Conservation (phyloP, 2,797 vertebrate species). For the Eidolon dupreanum region DNA sequence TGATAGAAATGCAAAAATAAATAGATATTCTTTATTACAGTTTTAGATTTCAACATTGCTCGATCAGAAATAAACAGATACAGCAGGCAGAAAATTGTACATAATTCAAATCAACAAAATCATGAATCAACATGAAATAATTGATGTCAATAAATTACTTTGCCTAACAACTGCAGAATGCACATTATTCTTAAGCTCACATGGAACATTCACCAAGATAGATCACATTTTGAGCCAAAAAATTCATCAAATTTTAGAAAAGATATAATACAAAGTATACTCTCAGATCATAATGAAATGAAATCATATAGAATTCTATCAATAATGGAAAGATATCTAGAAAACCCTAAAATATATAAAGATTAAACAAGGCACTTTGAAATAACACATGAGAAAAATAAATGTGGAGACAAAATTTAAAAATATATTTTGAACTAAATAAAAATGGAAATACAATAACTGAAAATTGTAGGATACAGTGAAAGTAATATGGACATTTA, state of each 20-base stretch:
- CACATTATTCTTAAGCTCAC: not conserved
- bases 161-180: not conserved
- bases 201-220: not conserved
- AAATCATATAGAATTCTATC: not conserved
- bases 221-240: not conserved
- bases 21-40: not conserved
- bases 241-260: not conserved
- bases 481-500: not conserved
- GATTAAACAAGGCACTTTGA: not conserved
- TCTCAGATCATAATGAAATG: not conserved
- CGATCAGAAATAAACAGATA: not conserved
- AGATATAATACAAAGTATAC: not conserved
- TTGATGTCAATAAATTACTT: not conserved
- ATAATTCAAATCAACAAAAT: not conserved
- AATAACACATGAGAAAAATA: not conserved
- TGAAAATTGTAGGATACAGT: not conserved
- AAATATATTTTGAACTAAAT: not conserved
- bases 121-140: not conserved
- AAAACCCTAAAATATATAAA: not conserved
- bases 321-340: not conserved
- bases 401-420: not conserved
- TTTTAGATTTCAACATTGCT: not conserved
- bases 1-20: not conserved
- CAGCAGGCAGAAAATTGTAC: not conserved
- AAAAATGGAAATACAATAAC: not conserved